phyloP scores from a whole-genome alignment of 2,888 invertebrate genomes.

The Drosophila neonasuta region DNA sequence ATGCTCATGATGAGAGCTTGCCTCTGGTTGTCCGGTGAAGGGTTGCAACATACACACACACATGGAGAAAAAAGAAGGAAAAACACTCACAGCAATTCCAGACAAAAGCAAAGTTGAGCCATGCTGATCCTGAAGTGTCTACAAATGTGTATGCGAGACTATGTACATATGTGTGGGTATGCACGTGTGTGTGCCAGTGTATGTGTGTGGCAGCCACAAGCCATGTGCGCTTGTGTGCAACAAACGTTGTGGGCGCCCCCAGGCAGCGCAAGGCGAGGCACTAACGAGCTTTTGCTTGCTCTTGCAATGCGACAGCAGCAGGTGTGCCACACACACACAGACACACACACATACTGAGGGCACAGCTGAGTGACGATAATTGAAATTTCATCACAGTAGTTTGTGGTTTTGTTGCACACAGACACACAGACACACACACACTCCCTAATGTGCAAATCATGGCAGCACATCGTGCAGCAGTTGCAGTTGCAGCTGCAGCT shows the following conservation, averaged over 20 bases:
- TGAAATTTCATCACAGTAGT: slow-evolving; percentile 78
- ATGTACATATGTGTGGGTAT: slow-evolving; percentile 20
- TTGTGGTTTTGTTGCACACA: slow-evolving; percentile 73
- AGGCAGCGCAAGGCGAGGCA: slow-evolving; percentile 34
- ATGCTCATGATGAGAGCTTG: slow-evolving; percentile 40
- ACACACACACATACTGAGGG: slow-evolving; percentile 36
- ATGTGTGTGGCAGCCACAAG: slow-evolving; percentile 44
- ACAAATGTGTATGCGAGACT: slow-evolving; percentile 18
- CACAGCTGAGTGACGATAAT: slow-evolving; percentile 78
- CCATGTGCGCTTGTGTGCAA: slow-evolving; percentile 59
- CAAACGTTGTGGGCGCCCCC: slow-evolving; percentile 72
- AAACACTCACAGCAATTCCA: slow-evolving; percentile 65
- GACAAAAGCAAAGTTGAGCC: slow-evolving; percentile 73
- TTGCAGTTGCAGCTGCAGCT: slow-evolving; percentile 19
- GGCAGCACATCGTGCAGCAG: slow-evolving; percentile 32
- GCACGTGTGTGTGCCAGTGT: slow-evolving; percentile 12
- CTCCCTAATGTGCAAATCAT: slow-evolving; percentile 73
- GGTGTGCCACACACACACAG: slow-evolving; percentile 63
- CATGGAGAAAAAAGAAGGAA: not conserved
- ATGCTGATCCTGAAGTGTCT: slow-evolving; percentile 57
- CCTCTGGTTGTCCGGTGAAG: slow-evolving; percentile 43
- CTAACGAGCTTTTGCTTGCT: slow-evolving; percentile 74
- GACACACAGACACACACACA: slow-evolving; percentile 27
- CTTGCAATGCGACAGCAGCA: slow-evolving; percentile 76
- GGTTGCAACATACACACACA: slow-evolving; percentile 30